Evolutionary conservation across 2,888 invertebrate species (phyloP).

Genomic region (Drymonia ruficornis): DNA sequence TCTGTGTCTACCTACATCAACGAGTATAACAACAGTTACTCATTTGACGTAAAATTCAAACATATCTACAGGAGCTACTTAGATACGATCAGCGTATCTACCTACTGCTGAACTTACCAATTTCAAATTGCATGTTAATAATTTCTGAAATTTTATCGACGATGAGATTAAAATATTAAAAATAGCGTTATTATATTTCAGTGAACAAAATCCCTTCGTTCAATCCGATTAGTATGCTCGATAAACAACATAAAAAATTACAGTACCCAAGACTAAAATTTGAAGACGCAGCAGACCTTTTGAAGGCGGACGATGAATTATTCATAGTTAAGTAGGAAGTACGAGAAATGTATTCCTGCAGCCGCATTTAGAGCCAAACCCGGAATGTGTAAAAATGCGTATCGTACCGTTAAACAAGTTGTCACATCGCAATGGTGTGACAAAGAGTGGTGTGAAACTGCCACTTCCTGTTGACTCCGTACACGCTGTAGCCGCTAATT

Average conservation of each 20-base stretch:
- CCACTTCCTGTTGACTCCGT: constrained; percentile 30
- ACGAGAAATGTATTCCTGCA: constrained; percentile 5
- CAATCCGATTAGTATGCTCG: not conserved
- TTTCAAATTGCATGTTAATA: too few species aligned
- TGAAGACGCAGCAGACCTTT: not conserved
- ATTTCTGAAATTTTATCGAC: too few species aligned
- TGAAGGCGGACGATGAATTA: constrained; percentile 8
- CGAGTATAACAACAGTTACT: too few species aligned
- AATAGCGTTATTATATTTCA: too few species aligned
- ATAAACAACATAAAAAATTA: not conserved
- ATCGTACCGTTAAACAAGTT: constrained; percentile 16
- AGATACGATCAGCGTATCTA: too few species aligned
- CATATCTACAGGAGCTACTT: too few species aligned
- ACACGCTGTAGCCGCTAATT: constrained; percentile 23
- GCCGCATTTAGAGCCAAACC: constrained; percentile 8
- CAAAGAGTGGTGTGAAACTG: constrained; percentile 26
- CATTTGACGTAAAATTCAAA: too few species aligned
- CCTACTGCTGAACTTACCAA: too few species aligned
- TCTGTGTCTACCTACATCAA: too few species aligned
- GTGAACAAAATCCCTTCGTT: not conserved
- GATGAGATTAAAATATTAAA: too few species aligned
- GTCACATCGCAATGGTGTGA: constrained; percentile 22
- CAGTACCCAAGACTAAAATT: not conserved
- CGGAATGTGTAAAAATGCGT: not conserved
- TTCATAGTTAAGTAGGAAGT: constrained; percentile 10